phyloP scores from a whole-genome alignment of 1,140 invertebrate species.

The Drosophila paulistorum region DNA sequence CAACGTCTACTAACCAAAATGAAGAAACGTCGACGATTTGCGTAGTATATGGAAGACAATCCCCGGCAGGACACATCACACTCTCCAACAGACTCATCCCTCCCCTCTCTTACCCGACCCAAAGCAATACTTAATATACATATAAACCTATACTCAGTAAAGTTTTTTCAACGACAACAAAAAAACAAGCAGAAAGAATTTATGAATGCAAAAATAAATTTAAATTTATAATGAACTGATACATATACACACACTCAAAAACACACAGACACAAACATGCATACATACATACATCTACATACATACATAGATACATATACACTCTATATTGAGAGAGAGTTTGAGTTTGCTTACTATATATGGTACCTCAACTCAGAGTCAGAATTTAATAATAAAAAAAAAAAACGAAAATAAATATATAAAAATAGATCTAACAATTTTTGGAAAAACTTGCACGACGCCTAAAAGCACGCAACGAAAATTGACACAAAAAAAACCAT shows the following conservation, averaged over 20 bases:
- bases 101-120: neutral
- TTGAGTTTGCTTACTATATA: constrained; percentile 46
- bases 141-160: constrained; percentile 46
- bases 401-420: neutral
- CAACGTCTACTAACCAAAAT: constrained; percentile 49
- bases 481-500: constrained; percentile 20
- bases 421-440: constrained; percentile 23
- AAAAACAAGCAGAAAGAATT: constrained; percentile 22
- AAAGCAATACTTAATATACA: neutral
- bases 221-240: constrained; percentile 76
- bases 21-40: constrained; percentile 43
- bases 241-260: constrained; percentile 62
- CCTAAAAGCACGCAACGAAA: constrained; percentile 53
- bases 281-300: constrained; percentile 7
- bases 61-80: neutral
- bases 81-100: neutral
- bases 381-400: neutral
- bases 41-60: constrained; percentile 53
- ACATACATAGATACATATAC: constrained; percentile 15
- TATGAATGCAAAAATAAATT: constrained; percentile 55
- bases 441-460: constrained; percentile 48
- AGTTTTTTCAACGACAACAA: constrained; percentile 39
- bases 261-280: constrained; percentile 15
- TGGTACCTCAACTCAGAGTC: constrained; percentile 47
- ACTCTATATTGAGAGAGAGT: constrained; percentile 26